Evolutionary conservation across 2,797 vertebrate genomes (phyloP), one percentile per base, ranked within the genome.

Genomic region (Stomatorhinus walkeri): DNA sequence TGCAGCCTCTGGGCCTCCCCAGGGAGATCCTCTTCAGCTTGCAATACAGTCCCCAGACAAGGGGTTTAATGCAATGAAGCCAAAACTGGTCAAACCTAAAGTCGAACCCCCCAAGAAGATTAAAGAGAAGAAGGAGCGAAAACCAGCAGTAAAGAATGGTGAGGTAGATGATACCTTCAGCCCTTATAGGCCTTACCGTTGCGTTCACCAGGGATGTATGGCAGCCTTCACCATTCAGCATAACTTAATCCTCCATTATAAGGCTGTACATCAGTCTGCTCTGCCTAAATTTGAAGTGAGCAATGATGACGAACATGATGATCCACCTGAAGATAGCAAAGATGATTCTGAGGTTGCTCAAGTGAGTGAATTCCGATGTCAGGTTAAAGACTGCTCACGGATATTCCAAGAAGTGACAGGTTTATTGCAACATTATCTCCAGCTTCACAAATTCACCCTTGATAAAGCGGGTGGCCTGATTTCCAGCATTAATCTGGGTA

Each of bases 151-250:
- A n/a, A 96, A 95, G 49, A 91, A 94, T 36, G 87, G 90, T 89
- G 95, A 96, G 22, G 92, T 92, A 4, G 94, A 93, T 22, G 92
- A 96, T 7, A 89, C 88, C 0, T 95, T 95, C 22, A 98, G 96
- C 92, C 96, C 96, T 0, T 99, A 98, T 56, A 96, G 96, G 93
- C 98, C 98, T 0, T 99, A 99, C 89, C 94, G 97, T 1, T 99
- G 98, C 0, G 98, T 99, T 89, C 98, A 99, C 91, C 97, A 98
- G 91, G 98, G 96, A 56, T 99, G 98, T 88, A 95, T 96, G 36
- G 98, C 98, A 0, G 98, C 98, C 12, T 99, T 99, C 91, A 98
- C 98, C 0, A 98, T 99, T 92, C 98, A 99, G 1, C 98, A 98
- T 61, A 99, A 99, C 90, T 93, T 99, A 81, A 99, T 99, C 92